Evolutionary conservation across 2,888 invertebrate species (phyloP).

Genomic region (Pheosia tremula): DNA sequence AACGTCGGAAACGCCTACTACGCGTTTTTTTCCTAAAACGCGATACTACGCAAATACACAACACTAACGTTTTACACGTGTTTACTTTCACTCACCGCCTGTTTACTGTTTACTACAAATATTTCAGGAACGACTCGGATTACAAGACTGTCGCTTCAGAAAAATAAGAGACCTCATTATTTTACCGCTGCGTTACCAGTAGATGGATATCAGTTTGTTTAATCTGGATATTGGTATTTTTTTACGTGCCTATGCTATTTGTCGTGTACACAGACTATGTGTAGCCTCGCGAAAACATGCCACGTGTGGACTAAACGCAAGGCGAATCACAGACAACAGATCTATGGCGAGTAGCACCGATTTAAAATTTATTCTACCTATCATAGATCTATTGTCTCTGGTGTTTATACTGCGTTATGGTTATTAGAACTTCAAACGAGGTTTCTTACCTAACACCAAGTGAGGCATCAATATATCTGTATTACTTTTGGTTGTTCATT

Average conservation of each 20-base stretch:
- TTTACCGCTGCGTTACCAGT: background rate
- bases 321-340: too few relatives aligned
- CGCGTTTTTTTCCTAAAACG: slow-evolving; percentile 46
- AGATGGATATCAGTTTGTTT: background rate
- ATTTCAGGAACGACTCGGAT: slow-evolving; percentile 49
- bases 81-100: slow-evolving; percentile 71
- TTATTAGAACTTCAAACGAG: too few relatives aligned
- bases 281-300: too few relatives aligned
- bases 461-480: too few relatives aligned
- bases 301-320: too few relatives aligned
- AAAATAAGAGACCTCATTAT: slow-evolving; percentile 12
- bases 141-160: slow-evolving; percentile 41
- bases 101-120: slow-evolving; percentile 65
- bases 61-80: slow-evolving; percentile 57
- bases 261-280: too few relatives aligned
- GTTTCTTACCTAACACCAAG: too few relatives aligned
- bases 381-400: too few relatives aligned
- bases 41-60: slow-evolving; percentile 59
- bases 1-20: slow-evolving; percentile 43
- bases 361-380: too few relatives aligned
- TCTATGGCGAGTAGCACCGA: too few relatives aligned
- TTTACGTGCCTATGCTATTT: background rate
- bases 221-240: background rate
- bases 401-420: too few relatives aligned
- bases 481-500: too few relatives aligned